Evolutionary conservation across 2,888 invertebrate genomes (phyloP).

Genomic region (Nymphalis urticae): DNA sequence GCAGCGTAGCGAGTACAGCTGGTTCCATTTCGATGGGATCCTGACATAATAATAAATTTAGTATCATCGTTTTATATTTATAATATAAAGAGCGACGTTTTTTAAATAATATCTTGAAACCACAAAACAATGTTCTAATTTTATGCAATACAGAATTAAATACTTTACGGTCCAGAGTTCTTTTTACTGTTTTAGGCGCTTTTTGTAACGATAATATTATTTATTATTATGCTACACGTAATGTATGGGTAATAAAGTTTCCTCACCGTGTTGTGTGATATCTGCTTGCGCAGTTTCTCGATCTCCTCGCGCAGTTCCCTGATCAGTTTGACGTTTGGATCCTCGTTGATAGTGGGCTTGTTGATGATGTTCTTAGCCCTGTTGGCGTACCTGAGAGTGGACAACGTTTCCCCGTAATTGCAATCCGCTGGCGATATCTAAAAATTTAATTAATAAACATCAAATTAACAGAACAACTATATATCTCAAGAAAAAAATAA

Average conservation of each 20-base stretch:
- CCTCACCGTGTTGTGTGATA: slow-evolving; percentile 84
- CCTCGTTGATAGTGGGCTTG: slow-evolving; percentile 94
- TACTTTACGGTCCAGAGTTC: no score
- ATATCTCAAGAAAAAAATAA: neutral
- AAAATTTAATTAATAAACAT: slow-evolving; percentile 21
- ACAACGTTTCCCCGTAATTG: slow-evolving; percentile 93
- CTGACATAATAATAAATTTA: slow-evolving; percentile 49
- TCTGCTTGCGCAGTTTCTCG: slow-evolving; percentile 88
- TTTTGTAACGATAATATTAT: no score
- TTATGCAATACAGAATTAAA: no score
- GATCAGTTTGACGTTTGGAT: slow-evolving; percentile 93
- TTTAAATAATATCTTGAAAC: no score
- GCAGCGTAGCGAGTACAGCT: slow-evolving; percentile 89
- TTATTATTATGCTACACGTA: no score
- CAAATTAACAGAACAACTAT: slow-evolving; percentile 20
- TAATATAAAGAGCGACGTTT: no score
- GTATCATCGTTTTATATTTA: no score
- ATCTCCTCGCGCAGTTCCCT: slow-evolving; percentile 92
- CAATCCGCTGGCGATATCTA: slow-evolving; percentile 89
- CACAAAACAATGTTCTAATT: no score
- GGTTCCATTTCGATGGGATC: slow-evolving; percentile 80
- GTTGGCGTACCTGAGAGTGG: slow-evolving; percentile 93
- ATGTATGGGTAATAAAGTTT: neutral
- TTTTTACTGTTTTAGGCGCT: no score
- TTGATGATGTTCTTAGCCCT: slow-evolving; percentile 95